Evolutionary conservation across 2,113 vertebrate species (phyloP).

Genomic region (Chloebia gouldiae): DNA sequence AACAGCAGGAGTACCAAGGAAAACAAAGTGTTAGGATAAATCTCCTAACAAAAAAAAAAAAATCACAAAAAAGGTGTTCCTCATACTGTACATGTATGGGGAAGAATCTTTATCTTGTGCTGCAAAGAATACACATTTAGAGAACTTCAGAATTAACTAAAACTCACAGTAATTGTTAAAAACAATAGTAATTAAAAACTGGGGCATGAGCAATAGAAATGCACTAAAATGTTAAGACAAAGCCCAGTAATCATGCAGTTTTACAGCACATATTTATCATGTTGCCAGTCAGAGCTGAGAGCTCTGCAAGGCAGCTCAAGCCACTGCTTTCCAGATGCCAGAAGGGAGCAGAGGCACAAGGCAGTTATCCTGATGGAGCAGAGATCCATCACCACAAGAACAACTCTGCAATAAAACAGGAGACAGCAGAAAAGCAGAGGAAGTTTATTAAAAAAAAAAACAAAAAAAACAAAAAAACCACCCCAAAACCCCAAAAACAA

Average conservation of each 20-base stretch:
- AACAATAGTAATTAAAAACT: neutral
- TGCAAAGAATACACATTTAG: neutral
- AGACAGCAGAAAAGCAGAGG: neutral
- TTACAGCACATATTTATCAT: neutral
- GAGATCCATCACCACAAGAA: neutral
- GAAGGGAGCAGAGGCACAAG: neutral
- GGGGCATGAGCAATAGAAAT: neutral
- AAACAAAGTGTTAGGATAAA: conserved; percentile 34
- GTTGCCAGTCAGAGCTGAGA: neutral
- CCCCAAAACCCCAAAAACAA: no score
- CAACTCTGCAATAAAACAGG: neutral
- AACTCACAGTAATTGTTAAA: neutral
- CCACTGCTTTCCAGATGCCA: neutral
- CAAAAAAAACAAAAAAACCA: neutral
- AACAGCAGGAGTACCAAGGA: conserved; percentile 45
- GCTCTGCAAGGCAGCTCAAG: neutral
- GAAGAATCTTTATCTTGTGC: neutral
- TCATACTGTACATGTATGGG: neutral
- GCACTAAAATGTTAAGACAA: neutral
- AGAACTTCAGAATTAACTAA: neutral
- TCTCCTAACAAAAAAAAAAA: neutral
- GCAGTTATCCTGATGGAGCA: neutral
- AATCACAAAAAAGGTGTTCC: neutral
- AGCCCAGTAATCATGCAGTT: neutral
- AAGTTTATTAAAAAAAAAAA: neutral